Conservation (phyloP, 1,140 invertebrate genomes). For the Phenacoccus solenopsis region DNA sequence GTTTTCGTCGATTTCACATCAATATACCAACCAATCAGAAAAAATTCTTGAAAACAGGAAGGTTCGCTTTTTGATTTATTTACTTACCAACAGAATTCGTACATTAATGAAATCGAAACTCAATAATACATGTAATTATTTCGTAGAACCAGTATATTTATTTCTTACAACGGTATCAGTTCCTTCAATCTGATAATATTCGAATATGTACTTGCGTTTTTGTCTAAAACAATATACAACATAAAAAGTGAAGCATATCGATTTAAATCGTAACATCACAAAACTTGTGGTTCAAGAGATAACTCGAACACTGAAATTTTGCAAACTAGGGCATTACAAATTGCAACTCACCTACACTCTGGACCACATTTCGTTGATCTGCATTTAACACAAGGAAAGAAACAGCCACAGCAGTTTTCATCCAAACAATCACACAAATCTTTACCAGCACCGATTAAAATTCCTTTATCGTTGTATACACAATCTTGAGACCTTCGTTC, state of each 20-base stretch:
- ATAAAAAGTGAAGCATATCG: too few species aligned
- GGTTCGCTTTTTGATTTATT: too few species aligned
- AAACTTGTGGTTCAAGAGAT: too few species aligned
- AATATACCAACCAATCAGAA: too few species aligned
- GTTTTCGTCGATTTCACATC: too few species aligned
- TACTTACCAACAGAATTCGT: too few species aligned
- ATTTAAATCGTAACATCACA: too few species aligned
- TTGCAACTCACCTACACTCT: conserved; percentile 36
- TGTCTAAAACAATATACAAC: conserved; percentile 24
- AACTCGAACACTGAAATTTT: neutral
- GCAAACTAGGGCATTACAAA: too few species aligned
- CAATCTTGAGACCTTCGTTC: conserved; percentile 5
- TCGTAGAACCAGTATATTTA: too few species aligned
- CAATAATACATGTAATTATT: too few species aligned
- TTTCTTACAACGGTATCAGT: conserved; percentile 20
- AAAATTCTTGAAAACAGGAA: too few species aligned
- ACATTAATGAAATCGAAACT: too few species aligned
- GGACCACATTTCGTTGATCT: conserved; percentile 39
- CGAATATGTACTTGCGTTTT: conserved; percentile 27
- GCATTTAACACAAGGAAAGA: conserved; percentile 41
- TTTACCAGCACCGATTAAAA: conserved; percentile 31
- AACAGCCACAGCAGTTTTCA: conserved; percentile 38
- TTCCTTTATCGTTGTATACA: conserved; percentile 31
- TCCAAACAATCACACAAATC: conserved; percentile 43
- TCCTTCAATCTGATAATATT: conserved; percentile 28